These are phyloP conservation scores for Aphis craccivora DNA, from an alignment of 1,140 invertebrate genomes.

Conservation along the genomic window DNA sequence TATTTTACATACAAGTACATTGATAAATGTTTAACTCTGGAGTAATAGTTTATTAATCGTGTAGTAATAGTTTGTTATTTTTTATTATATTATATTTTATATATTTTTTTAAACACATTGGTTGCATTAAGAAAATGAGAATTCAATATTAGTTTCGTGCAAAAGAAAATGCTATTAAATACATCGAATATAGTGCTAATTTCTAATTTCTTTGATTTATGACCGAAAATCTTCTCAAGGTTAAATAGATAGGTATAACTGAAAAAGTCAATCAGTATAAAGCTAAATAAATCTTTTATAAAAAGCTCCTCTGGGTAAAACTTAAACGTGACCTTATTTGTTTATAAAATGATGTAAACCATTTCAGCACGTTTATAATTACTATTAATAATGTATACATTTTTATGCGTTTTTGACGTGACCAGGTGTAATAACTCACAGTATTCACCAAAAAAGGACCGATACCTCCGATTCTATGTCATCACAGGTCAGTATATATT, in stretches of 20 bases:
- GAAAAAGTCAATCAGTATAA: not conserved
- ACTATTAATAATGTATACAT: conserved; percentile 24
- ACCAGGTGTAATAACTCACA: conserved; percentile 49
- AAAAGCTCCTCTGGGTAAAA: not conserved
- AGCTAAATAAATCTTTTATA: not conserved
- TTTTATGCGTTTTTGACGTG: conserved; percentile 53
- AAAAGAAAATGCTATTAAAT: conserved; percentile 18
- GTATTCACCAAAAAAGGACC: conserved; percentile 20
- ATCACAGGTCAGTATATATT: conserved; percentile 28
- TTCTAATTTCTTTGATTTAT: not conserved
- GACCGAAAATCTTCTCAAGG: not conserved
- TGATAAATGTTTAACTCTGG: not conserved
- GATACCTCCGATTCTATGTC: not conserved
- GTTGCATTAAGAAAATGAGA: conserved; percentile 47
- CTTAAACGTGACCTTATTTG: not conserved
- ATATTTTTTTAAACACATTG: not conserved
- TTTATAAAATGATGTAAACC: not conserved
- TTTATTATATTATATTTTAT: not conserved
- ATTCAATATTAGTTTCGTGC: conserved; percentile 22
- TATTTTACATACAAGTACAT: not conserved
- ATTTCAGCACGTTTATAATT: conserved; percentile 48
- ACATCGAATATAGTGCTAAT: not conserved
- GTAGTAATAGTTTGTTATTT: no score
- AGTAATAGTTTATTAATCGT: not conserved
- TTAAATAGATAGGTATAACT: not conserved